phyloP scores from a whole-genome alignment of 1,140 invertebrate genomes.

The Thaumetopoea pityocampa region DNA sequence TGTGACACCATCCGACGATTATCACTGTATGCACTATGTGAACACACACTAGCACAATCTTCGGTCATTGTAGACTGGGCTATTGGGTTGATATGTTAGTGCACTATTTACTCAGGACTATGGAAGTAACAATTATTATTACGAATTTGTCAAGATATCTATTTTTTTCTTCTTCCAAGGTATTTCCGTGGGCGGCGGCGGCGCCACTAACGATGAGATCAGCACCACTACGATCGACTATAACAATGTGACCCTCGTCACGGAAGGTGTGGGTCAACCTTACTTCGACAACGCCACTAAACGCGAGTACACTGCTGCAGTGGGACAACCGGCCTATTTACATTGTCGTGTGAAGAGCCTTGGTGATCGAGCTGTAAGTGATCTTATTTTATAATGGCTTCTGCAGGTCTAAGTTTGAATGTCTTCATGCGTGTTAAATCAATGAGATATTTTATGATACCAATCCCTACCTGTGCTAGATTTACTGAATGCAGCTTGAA shows the following conservation, averaged over 20 bases:
- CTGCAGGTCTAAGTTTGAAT: neutral
- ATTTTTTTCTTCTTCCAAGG: slow-evolving; percentile 28
- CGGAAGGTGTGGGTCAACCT: slow-evolving; percentile 83
- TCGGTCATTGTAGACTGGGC: too few species aligned
- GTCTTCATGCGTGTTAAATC: too few species aligned
- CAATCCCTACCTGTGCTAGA: too few species aligned
- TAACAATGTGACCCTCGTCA: slow-evolving; percentile 20
- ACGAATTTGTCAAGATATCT: neutral
- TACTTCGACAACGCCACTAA: slow-evolving; percentile 92
- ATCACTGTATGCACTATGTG: too few species aligned
- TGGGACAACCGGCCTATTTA: slow-evolving; percentile 90
- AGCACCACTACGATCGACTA: slow-evolving; percentile 31
- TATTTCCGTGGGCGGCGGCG: slow-evolving; percentile 44
- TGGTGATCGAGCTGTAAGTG: slow-evolving; percentile 90
- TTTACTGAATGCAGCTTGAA: too few species aligned
- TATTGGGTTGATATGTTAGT: too few species aligned
- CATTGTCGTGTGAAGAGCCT: slow-evolving; percentile 91
- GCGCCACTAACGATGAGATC: slow-evolving; percentile 32
- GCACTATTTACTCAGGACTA: too few species aligned
- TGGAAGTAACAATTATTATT: slow-evolving; percentile 8
- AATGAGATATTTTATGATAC: too few species aligned
- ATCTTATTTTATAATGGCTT: neutral
- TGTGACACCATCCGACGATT: too few species aligned
- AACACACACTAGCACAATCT: too few species aligned
- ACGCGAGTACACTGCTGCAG: slow-evolving; percentile 88